Percentiles rank a stretch among this genome's conserved stretches.
phyloP scores from a whole-genome alignment of 2,113 vertebrate species.

The Varanus komodoensis region DNA sequence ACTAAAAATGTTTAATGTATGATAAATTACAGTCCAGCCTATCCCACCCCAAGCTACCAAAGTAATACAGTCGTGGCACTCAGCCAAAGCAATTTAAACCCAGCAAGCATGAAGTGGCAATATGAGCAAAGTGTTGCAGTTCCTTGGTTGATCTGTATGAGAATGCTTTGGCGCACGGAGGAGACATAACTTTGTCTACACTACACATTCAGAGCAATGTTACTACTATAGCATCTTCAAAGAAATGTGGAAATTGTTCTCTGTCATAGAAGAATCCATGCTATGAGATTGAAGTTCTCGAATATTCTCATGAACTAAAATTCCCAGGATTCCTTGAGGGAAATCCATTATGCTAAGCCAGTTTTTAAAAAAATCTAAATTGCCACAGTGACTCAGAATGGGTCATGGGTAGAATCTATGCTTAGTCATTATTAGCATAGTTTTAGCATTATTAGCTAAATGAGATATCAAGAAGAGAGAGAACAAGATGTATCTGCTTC shows the following conservation, averaged over 20 bases:
- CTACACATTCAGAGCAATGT: not conserved
- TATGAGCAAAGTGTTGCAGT: conserved; percentile 52
- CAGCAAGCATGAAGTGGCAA: conserved; percentile 62
- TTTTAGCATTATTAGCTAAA: not conserved
- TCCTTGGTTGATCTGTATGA: conserved; percentile 43
- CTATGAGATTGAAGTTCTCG: not conserved
- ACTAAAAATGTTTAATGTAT: conserved; percentile 57
- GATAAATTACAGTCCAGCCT: conserved; percentile 54
- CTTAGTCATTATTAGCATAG: not conserved
- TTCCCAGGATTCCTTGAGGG: not conserved
- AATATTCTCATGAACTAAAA: not conserved
- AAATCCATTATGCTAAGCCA: not conserved
- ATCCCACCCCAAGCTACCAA: conserved; percentile 56
- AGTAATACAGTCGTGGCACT: conserved; percentile 51
- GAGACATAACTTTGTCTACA: conserved; percentile 15
- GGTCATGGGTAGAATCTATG: not conserved
- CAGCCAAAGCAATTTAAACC: conserved; percentile 65
- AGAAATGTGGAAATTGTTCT: not conserved
- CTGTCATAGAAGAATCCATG: not conserved
- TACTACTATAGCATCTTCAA: not conserved
- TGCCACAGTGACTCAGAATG: not conserved
- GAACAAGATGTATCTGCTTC: conserved; percentile 26
- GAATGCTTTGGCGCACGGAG: conserved; percentile 42
- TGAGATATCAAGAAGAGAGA: not conserved
- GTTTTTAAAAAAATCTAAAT: not conserved